Evolutionary conservation across 2,113 vertebrate genomes (phyloP).

Genomic region (Varanus komodoensis): DNA sequence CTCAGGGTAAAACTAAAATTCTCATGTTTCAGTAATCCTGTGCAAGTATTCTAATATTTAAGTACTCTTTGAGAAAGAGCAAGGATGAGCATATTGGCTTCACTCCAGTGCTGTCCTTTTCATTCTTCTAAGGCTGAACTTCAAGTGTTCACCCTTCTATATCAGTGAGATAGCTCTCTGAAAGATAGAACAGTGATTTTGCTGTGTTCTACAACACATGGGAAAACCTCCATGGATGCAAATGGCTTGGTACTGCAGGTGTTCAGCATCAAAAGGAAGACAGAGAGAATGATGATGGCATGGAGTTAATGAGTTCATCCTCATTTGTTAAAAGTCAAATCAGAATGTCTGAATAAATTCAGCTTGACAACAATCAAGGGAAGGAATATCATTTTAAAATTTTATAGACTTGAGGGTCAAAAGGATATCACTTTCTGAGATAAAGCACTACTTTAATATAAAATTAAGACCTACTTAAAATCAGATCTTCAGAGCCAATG

Average conservation of each 20-base stretch:
- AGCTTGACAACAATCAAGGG: slow-evolving; percentile 50
- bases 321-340: not conserved
- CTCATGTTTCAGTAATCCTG: not conserved
- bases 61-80: not conserved
- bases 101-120: not conserved
- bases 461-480: not conserved
- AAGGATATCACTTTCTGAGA: slow-evolving; percentile 4
- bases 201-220: too few relatives aligned
- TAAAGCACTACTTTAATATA: not conserved
- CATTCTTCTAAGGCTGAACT: not conserved
- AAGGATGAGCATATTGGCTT: not conserved
- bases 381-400: slow-evolving; percentile 53
- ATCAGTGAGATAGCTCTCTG: not conserved
- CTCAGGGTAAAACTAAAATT: slow-evolving; percentile 54
- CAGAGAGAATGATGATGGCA: not conserved
- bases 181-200: too few relatives aligned
- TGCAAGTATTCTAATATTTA: not conserved
- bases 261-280: not conserved
- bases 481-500: not conserved
- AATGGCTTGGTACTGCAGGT: not conserved
- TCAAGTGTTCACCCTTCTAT: not conserved
- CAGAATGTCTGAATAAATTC: not conserved
- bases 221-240: not conserved
- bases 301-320: not conserved
- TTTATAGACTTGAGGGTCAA: slow-evolving; percentile 47